Conservation (phyloP, 2,888 invertebrate species). For the Drosophila acutilabella region DNA sequence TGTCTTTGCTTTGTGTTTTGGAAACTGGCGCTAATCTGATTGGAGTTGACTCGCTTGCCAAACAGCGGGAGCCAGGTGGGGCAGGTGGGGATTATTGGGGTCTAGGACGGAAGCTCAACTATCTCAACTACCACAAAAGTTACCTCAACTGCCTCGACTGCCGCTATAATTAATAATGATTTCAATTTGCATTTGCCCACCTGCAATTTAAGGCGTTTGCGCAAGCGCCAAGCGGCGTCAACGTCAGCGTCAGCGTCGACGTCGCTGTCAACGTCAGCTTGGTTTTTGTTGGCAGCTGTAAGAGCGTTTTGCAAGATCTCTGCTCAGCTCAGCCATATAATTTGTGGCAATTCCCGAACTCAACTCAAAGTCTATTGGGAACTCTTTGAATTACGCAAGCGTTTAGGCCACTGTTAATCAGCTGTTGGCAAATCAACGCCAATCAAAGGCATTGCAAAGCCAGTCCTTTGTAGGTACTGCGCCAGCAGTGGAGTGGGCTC, state of each 20-base stretch:
- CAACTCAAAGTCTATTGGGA: constrained; percentile 8
- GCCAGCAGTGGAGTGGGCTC: neutral
- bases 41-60: constrained; percentile 29
- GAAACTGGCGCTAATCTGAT: constrained; percentile 54
- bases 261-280: constrained; percentile 11
- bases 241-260: constrained; percentile 28
- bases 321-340: constrained; percentile 31
- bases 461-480: constrained; percentile 2
- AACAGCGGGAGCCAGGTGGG: neutral
- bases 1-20: constrained; percentile 43
- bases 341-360: constrained; percentile 28
- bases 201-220: constrained; percentile 68
- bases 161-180: constrained; percentile 78
- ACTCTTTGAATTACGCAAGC: constrained; percentile 46
- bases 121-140: constrained; percentile 36
- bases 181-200: constrained; percentile 76
- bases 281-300: constrained; percentile 25
- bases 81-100: constrained; percentile 54
- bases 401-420: constrained; percentile 62
- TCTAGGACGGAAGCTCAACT: constrained; percentile 68
- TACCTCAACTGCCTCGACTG: constrained; percentile 44
- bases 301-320: constrained; percentile 41
- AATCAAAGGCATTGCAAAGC: constrained; percentile 38
- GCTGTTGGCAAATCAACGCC: constrained; percentile 66
- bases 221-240: constrained; percentile 54